These are phyloP conservation scores for Acleris literana DNA, from an alignment of 2,888 invertebrate genomes.

Conservation along the genomic window DNA sequence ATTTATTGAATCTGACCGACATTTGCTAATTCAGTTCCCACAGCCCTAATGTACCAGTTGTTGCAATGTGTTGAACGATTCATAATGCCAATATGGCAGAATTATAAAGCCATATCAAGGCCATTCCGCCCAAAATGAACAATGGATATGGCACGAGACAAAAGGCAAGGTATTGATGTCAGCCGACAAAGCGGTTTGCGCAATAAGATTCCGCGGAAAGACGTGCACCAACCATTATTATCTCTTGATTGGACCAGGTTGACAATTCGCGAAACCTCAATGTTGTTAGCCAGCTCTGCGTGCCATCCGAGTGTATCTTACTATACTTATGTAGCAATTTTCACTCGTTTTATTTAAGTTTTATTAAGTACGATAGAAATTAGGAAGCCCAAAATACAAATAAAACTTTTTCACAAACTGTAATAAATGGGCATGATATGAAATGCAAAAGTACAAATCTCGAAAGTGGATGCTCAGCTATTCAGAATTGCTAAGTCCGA, in stretches of 20 bases:
- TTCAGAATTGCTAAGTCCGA: conserved; percentile 45
- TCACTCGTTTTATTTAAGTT: too few relatives aligned
- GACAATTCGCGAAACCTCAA: conserved; percentile 68
- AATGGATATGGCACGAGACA: conserved; percentile 79
- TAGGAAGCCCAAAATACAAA: too few relatives aligned
- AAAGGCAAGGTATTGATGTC: conserved; percentile 75
- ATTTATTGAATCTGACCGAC: background rate
- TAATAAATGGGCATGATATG: conserved; percentile 15
- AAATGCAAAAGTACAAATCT: conserved; percentile 38
- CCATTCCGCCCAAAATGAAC: conserved; percentile 71
- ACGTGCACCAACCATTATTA: conserved; percentile 81
- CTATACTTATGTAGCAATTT: too few relatives aligned
- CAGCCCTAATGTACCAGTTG: conserved; percentile 15
- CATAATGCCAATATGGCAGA: conserved; percentile 60
- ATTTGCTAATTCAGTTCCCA: background rate
- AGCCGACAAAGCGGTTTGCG: conserved; percentile 81
- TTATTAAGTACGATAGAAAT: too few relatives aligned
- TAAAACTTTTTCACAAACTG: background rate
- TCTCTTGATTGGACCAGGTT: conserved; percentile 74
- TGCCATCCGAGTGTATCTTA: background rate
- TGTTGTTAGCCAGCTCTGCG: conserved; percentile 41
- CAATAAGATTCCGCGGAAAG: conserved; percentile 81
- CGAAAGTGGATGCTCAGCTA: conserved; percentile 45
- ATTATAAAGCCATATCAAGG: conserved; percentile 76
- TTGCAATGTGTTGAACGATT: conserved; percentile 42